A percentile compares a stretch with the other conserved stretches of the same genome.
Evolutionary conservation across 2,113 vertebrate species (phyloP).

Genomic region (Limanda limanda): DNA sequence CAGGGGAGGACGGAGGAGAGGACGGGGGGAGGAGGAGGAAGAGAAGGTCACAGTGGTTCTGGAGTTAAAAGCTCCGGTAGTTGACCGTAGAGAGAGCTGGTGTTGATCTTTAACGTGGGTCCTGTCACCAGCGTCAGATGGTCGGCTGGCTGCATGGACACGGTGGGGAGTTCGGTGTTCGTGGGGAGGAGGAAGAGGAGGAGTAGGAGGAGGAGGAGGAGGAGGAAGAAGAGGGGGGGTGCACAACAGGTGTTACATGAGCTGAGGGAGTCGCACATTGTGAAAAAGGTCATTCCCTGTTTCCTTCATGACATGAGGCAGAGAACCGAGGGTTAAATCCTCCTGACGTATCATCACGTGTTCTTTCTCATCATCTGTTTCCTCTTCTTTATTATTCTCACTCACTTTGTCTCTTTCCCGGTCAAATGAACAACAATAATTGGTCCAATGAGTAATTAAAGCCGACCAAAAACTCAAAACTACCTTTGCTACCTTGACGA

Average conservation of each 20-base stretch:
- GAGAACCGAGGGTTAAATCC: constrained; percentile 21
- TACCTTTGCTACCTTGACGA: not conserved
- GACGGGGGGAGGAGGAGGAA: constrained; percentile 13
- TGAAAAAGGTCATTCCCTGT: constrained; percentile 28
- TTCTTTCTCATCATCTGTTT: constrained; percentile 1
- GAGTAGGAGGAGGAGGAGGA: too few species aligned
- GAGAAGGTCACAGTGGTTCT: constrained; percentile 67
- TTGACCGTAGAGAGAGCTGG: constrained; percentile 40
- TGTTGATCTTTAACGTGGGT: constrained; percentile 59
- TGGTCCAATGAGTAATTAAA: constrained; percentile 1
- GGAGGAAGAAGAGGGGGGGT: too few species aligned
- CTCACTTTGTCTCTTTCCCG: not conserved
- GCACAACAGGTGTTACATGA: constrained; percentile 18
- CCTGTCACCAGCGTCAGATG: constrained; percentile 36
- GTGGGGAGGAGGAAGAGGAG: too few species aligned
- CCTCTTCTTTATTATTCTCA: not conserved
- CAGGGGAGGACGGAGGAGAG: constrained; percentile 22
- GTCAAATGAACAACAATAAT: constrained; percentile 8
- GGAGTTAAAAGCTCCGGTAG: constrained; percentile 54
- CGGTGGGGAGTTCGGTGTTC: constrained; percentile 18
- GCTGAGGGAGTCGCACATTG: constrained; percentile 8
- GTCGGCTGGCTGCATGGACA: constrained; percentile 24
- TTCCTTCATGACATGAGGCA: constrained; percentile 27
- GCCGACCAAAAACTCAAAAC: not conserved
- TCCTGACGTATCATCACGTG: constrained; percentile 6